Conservation (phyloP, 2,113 vertebrate genomes). For the Paraplagusia blochii region DNA sequence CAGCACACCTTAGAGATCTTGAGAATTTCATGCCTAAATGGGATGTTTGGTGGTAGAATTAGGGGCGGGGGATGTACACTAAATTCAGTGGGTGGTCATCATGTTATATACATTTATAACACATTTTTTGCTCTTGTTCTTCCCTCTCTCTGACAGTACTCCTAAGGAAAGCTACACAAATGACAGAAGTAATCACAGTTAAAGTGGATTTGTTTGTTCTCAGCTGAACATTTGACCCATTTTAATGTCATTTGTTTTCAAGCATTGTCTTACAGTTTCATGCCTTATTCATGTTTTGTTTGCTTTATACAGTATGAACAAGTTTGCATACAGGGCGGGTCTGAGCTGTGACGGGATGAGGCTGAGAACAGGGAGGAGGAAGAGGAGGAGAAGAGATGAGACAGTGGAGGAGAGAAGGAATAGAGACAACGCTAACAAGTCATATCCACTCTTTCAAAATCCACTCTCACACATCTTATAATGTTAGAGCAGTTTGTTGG, state of each 20-base stretch:
- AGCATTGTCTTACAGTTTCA: not conserved
- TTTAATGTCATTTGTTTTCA: not conserved
- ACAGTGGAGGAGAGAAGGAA: not conserved
- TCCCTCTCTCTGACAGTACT: too few relatives aligned
- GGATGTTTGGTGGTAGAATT: too few relatives aligned
- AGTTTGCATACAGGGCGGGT: slow-evolving; percentile 4
- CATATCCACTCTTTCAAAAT: too few relatives aligned
- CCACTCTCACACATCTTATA: not conserved
- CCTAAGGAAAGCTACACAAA: too few relatives aligned
- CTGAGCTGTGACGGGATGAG: slow-evolving; percentile 5
- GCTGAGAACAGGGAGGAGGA: not conserved
- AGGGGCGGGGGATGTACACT: too few relatives aligned
- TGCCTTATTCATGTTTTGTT: not conserved
- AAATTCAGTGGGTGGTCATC: too few relatives aligned
- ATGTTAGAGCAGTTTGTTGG: not conserved
- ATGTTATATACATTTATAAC: too few relatives aligned
- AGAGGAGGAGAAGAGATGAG: not conserved
- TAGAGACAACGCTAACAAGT: not conserved
- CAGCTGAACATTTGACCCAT: not conserved
- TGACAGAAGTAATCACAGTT: too few relatives aligned
- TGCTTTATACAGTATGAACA: not conserved
- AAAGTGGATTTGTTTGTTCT: too few relatives aligned
- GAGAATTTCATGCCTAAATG: too few relatives aligned
- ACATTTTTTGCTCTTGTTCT: too few relatives aligned
- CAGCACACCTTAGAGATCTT: too few relatives aligned